Base-by-base conservation (phyloP, 1,140 invertebrate species). In the Melanaphis sacchari region DNA sequence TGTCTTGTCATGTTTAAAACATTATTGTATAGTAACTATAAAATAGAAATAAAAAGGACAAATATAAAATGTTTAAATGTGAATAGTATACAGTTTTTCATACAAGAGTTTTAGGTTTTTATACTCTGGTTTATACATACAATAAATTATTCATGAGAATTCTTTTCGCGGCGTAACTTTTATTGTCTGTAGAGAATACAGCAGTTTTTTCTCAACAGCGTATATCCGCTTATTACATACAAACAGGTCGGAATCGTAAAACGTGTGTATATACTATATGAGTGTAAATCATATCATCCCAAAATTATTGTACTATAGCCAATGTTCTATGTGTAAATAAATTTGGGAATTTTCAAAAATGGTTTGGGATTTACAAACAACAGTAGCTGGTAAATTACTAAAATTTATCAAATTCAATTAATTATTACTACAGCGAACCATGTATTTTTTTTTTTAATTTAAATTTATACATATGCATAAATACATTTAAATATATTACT, bases 101-200 rank as follows among this genome's bases (percentile, higher is more conserved):
- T 43, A 89, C 76, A 94, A 84, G 87, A 76, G 81, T 94, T 93
- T 87, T 26, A 31, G 43, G n/a, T 49, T 93, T 24, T 59, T 90
- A 46, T 84, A 31, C 46, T 93, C 40, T 26, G 43, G n/a, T 93
- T 93, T 90, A 38, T 94, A 84, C 41, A n/a, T 81, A 41, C 24
- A 92, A 92, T 90, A 90, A 90, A 90, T 90, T 90, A 90, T 90
- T 90, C 88, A 90, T 90, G 52, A 90, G 38, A 90, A 59, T 90
- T 38, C 52, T 90, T 90, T 90, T 31, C 40, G 49, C 41, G 49
- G 36, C 49, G 38, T 88, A 90, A 90, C 88, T 90, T 90, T 90
- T 38, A 59, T 90, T 90, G 88, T 54, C n/a, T 41, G 49, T 38
- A 0, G 46, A 76, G 52, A 90, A 40, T 36, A 22, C 15, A 3